Base-by-base conservation (phyloP, 2,113 vertebrate species). In the Melanocharis versteri region DNA sequence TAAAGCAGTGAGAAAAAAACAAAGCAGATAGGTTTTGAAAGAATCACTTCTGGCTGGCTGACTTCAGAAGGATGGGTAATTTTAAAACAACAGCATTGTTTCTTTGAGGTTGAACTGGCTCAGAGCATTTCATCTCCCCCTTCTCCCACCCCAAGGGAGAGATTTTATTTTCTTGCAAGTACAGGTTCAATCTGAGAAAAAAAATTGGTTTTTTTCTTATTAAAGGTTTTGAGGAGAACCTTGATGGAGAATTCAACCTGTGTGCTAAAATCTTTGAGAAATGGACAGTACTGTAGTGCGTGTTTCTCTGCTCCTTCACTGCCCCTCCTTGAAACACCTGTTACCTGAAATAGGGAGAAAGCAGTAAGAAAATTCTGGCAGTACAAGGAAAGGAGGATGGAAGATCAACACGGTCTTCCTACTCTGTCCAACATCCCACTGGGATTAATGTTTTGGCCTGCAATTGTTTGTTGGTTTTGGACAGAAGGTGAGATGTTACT, bases 81-180 rank as follows among this genome's bases (percentile, higher is more conserved):
- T 96, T 95, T 88, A 93, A 95, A 96, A 93, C 54, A 96, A 89
- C 88, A 95, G 42, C 17, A 28, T 95, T 92, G 37, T 76, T 97
- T 93, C 76, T 96, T 87, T 91, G 81, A 83, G 90, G 69, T 42
- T 91, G 64, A 91, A 91, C 73, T 69, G 81, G 28, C 47, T 73
- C 44, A 37, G 40, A 85, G 39, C 31, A 79, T 88, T 96, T 93
- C 22, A 90, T 93, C 51, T 83, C 18, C 8, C 22, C 3, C 28
- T 83, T 85, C 44, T 81, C 11, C 19, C 10, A 61, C 27, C 31
- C 23, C 22, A 44, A 64, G 22, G 39, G 35, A 40, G 19, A 83
- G 27, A 62, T 73, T 83, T 94, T 77, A n/a, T 80, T 91, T 89
- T 73, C 22, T 77, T 81, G 27, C 57, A 90, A 89, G 28, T 73